Base-by-base conservation (phyloP, 2,888 invertebrate species). In the Clistopyga incitator region DNA sequence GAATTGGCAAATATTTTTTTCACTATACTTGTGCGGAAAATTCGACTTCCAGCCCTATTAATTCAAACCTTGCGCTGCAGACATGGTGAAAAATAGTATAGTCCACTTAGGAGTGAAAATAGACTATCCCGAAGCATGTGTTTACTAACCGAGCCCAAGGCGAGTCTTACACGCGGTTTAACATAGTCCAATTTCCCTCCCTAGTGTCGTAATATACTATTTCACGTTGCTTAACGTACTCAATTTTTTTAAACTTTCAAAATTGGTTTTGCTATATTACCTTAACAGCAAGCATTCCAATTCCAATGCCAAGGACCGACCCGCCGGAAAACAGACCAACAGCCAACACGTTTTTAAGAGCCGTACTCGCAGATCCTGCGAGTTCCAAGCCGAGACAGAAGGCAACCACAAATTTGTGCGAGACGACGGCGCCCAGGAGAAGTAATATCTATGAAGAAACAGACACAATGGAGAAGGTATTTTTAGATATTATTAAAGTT, bases 331-430 rank as follows among this genome's bases (percentile, higher is more conserved):
- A 97, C 25, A 96, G 93, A 2, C 93, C 89, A 72, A 97, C 94
- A 61, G 95, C 95, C 10, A 95, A 86, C 23, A 96, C 93, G 85
- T 96, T 95, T 52, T 93, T 92, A 68, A 94, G 93, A 64, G 94
- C 82, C 0, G 85, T 76, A 87, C 94, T 94, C n/a, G 94, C 94
- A 59, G 95, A 94, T 67, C 92, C 92, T 18, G 94, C 92, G 78
- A 97, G 94, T 92, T 97, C 97, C 0, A 96, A 94, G 0, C 97
- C 97, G 65, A 97, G 94, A 88, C 97, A 97, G 93, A 97, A 97
- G 0, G 96, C 96, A 75, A 97, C 97, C 18, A 97, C 97, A 87
- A 96, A 95, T 93, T 97, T 97, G 93, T 97, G 97, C 3, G 96
- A 96, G 0, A 96, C 95, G 1, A 97, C 96, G 8, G 96, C 97